These are phyloP conservation scores for Odontamblyopus lacepedii DNA, from an alignment of 2,797 vertebrate genomes.

Conservation along the genomic window DNA sequence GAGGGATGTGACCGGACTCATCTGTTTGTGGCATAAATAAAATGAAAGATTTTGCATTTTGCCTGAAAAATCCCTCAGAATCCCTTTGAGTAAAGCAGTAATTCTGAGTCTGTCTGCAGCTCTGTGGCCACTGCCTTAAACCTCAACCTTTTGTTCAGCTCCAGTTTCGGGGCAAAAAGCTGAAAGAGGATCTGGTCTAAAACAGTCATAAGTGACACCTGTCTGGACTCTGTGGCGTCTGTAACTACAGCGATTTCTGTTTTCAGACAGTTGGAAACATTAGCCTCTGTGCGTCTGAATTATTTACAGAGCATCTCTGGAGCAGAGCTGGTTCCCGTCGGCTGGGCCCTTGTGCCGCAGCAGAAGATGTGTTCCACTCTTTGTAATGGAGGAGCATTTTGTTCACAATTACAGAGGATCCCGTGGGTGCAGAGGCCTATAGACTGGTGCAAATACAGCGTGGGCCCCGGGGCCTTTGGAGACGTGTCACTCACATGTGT, in stretches of 20 bases:
- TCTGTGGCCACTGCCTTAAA: too few species aligned
- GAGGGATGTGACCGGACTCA: not conserved
- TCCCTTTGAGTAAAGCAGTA: too few species aligned
- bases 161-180: not conserved
- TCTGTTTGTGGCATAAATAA: not conserved
- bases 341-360: constrained; percentile 48
- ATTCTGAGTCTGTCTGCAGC: too few species aligned
- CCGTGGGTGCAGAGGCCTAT: constrained; percentile 74
- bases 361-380: constrained; percentile 65
- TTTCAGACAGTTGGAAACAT: constrained; percentile 57
- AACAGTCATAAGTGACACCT: not conserved
- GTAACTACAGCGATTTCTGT: constrained; percentile 76
- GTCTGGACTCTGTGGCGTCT: constrained; percentile 22
- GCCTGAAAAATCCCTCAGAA: too few species aligned
- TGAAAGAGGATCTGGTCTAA: not conserved
- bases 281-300: not conserved
- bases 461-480: constrained; percentile 77
- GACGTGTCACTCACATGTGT: constrained; percentile 82
- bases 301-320: not conserved
- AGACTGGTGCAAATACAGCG: constrained; percentile 77
- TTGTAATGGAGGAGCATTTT: constrained; percentile 76
- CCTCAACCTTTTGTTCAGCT: not conserved
- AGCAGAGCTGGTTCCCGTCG: constrained; percentile 28
- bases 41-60: not conserved
- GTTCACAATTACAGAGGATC: constrained; percentile 77